A percentile compares a stretch with the other conserved stretches of the same genome.
Conservation (phyloP, 2,888 invertebrate species). For the Lepidocyrtinus sp. region DNA sequence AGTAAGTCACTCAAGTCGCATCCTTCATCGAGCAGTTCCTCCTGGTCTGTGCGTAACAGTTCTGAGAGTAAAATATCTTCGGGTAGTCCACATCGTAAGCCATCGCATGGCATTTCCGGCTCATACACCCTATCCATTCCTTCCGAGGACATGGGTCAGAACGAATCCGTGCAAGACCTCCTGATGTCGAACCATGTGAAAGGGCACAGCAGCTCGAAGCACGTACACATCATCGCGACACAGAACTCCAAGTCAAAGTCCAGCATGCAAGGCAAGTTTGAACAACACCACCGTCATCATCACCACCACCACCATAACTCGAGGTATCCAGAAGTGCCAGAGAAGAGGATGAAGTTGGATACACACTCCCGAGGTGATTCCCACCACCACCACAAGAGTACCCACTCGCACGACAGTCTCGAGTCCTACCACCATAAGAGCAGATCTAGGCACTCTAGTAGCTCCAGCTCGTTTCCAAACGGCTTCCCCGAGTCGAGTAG, state of each 20-base stretch:
- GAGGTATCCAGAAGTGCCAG: conserved; percentile 57
- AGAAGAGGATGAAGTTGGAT: conserved; percentile 46
- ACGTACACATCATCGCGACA: conserved; percentile 66
- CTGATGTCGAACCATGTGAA: conserved; percentile 47
- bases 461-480: conserved; percentile 8
- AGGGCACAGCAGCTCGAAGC: conserved; percentile 42
- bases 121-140: conserved; percentile 67
- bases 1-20: conserved; percentile 40
- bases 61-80: conserved; percentile 10
- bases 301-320: too few species aligned
- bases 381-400: conserved; percentile 32
- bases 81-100: conserved; percentile 28
- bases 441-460: conserved; percentile 5
- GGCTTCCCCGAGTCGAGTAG: conserved; percentile 20
- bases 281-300: conserved; percentile 56
- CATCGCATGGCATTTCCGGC: conserved; percentile 11
- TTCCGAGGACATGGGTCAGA: conserved; percentile 64
- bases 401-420: not conserved
- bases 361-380: conserved; percentile 30
- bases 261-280: too few species aligned
- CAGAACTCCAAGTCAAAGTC: conserved; percentile 40
- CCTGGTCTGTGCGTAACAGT: conserved; percentile 21
- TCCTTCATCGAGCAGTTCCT: conserved; percentile 23
- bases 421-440: conserved; percentile 37
- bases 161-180: conserved; percentile 63